Base-by-base conservation (phyloP, 2,113 vertebrate genomes). In the Collichthys lucidus region DNA sequence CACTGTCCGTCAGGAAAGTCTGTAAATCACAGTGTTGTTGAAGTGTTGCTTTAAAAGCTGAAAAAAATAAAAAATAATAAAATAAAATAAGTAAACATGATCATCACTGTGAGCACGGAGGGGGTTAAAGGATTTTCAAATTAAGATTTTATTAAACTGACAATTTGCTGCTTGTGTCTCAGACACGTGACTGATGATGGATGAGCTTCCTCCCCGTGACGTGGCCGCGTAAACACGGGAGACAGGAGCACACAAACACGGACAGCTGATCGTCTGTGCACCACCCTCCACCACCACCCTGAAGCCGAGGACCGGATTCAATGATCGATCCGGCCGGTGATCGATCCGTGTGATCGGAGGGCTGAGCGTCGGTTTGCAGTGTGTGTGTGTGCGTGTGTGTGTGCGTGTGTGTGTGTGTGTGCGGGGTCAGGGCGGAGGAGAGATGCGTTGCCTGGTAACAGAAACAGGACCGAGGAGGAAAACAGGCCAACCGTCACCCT, bases 371-470 rank as follows among this genome's bases (percentile, higher is more conserved):
- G 35, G 35, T 40, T 40, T 40, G 35, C 35, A 8, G 35, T 40
- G 11, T 31, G 50, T 4, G 8, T 19, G 20, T 53, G 4, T 16
- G 16, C 52, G 6, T 15, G 15, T 16, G 24, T 19, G 65, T 9
- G 57, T 11, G 42, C 8, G 50, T 57, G 3, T 15, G 15, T 16
- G 24, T 19, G 65, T 9, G 57, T 11, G 42, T 40, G 50, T 57
- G 4, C 35, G 35, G 35, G 35, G 35, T 40, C 35, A 40, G 53
- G 17, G 76, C 16, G 84, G 81, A 79, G 49, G 72, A 64, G 2
- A 60, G 86, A 89, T 89, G 90, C 83, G 91, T 90, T 90, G 89
- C 87, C 86, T 86, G 84, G 90, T 85, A 83, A 91, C 90, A 55
- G 82, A 61, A 63, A 3, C 70, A 3, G 79, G 63, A 57, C 29